These are phyloP conservation scores for Prenolepis imparis DNA, from an alignment of 2,888 invertebrate species.

Conservation along the genomic window DNA sequence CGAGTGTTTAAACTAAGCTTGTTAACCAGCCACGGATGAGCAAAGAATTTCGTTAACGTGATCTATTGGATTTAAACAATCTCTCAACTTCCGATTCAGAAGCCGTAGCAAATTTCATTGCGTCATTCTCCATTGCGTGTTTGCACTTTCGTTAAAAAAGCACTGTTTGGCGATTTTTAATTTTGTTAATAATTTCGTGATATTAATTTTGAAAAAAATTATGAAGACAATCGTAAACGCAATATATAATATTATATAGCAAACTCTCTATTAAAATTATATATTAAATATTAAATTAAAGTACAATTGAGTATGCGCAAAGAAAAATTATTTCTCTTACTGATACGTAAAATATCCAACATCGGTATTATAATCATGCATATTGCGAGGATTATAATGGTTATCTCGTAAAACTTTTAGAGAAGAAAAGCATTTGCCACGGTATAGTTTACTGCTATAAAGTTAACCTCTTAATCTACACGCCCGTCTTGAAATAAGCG, in stretches of 20 bases:
- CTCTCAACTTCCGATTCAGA: not conserved
- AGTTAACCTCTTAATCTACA: slow-evolving; percentile 9
- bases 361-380: not conserved
- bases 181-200: slow-evolving; percentile 9
- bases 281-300: not conserved
- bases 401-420: slow-evolving; percentile 2
- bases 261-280: not conserved
- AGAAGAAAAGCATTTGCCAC: slow-evolving; percentile 22
- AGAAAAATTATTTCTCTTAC: not conserved
- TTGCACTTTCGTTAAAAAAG: slow-evolving; percentile 4
- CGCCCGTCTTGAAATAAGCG: slow-evolving; percentile 26
- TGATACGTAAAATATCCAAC: not conserved
- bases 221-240: not conserved
- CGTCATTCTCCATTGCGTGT: not conserved
- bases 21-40: slow-evolving; percentile 71
- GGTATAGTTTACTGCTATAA: slow-evolving; percentile 21
- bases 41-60: slow-evolving; percentile 32
- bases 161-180: not conserved
- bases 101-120: not conserved
- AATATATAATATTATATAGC: not conserved
- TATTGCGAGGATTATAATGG: not conserved
- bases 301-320: not conserved
- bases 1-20: slow-evolving; percentile 81
- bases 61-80: slow-evolving; percentile 23
- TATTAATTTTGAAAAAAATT: not conserved